Evolutionary conservation across 2,888 invertebrate species (phyloP).

Genomic region (Mamestra brassicae): DNA sequence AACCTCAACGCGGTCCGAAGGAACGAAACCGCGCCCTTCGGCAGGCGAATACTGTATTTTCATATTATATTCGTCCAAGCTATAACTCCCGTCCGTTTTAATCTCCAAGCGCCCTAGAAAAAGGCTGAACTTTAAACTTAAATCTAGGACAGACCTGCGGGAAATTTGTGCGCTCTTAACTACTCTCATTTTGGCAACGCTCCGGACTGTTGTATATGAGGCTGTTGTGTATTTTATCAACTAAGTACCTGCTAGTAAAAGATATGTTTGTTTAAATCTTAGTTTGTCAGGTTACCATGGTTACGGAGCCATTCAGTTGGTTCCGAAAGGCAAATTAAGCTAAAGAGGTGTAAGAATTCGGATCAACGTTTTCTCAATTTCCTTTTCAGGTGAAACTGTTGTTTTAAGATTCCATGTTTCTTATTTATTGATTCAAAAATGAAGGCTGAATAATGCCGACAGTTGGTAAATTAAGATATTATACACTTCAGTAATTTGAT

Average conservation of each 20-base stretch:
- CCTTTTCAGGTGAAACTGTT: background rate
- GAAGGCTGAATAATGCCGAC: background rate
- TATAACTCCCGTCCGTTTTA: conserved; percentile 45
- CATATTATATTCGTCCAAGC: conserved; percentile 25
- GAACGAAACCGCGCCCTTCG: background rate
- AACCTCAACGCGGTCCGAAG: background rate
- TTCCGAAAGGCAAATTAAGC: conserved; percentile 19
- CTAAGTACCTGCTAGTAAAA: conserved; percentile 31
- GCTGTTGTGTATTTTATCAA: conserved; percentile 34
- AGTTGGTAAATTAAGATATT: background rate
- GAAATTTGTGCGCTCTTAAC: conserved; percentile 54
- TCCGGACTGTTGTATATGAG: conserved; percentile 42
- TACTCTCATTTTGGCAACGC: conserved; percentile 58
- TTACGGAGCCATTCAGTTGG: background rate
- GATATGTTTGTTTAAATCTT: conserved; percentile 12
- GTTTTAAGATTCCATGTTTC: conserved; percentile 5
- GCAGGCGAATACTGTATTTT: conserved; percentile 1
- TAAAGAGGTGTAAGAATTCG: background rate
- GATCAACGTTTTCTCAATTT: conserved; percentile 22
- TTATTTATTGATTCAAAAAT: conserved; percentile 13
- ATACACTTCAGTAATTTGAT: background rate
- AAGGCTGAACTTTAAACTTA: conserved; percentile 52
- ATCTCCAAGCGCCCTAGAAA: conserved; percentile 47
- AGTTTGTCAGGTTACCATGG: conserved; percentile 16
- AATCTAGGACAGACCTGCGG: conserved; percentile 49